phyloP scores from a whole-genome alignment of 1,140 invertebrate species.

The Trichogramma pretiosum region DNA sequence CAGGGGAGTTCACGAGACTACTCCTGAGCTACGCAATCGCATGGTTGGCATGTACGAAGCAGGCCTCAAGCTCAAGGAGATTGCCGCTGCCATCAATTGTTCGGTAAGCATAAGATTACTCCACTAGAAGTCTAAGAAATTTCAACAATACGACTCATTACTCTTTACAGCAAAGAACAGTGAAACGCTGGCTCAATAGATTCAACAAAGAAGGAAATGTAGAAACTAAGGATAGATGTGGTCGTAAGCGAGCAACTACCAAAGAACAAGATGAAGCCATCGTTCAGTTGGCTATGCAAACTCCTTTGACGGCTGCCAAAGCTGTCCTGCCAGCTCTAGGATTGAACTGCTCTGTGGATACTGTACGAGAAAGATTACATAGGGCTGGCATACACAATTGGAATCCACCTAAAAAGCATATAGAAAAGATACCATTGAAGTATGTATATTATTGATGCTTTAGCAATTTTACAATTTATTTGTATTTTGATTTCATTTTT shows the following conservation, averaged over 20 bases:
- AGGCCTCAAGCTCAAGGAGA: slow-evolving; percentile 38
- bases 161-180: slow-evolving; percentile 39
- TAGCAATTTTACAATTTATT: too few relatives aligned
- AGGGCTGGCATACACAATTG: slow-evolving; percentile 45
- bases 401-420: slow-evolving; percentile 43
- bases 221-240: slow-evolving; percentile 40
- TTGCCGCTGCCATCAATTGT: slow-evolving; percentile 40
- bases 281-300: slow-evolving; percentile 37
- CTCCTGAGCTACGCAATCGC: slow-evolving; percentile 40
- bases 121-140: not conserved
- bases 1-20: slow-evolving; percentile 43
- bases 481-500: slow-evolving; percentile 13
- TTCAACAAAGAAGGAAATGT: slow-evolving; percentile 44
- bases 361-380: slow-evolving; percentile 39
- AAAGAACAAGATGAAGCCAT: slow-evolving; percentile 41
- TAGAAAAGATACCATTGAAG: slow-evolving; percentile 40
- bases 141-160: not conserved
- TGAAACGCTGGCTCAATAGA: slow-evolving; percentile 43
- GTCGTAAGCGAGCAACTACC: slow-evolving; percentile 43
- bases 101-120: slow-evolving; percentile 28
- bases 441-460: slow-evolving; percentile 20
- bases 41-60: slow-evolving; percentile 46
- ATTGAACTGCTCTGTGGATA: slow-evolving; percentile 41
- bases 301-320: slow-evolving; percentile 42
- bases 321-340: slow-evolving; percentile 41